Percentiles rank a stretch among this genome's conserved stretches.
Evolutionary conservation across 2,113 vertebrate species (phyloP).

Genomic region (Edolisoma coerulescens): DNA sequence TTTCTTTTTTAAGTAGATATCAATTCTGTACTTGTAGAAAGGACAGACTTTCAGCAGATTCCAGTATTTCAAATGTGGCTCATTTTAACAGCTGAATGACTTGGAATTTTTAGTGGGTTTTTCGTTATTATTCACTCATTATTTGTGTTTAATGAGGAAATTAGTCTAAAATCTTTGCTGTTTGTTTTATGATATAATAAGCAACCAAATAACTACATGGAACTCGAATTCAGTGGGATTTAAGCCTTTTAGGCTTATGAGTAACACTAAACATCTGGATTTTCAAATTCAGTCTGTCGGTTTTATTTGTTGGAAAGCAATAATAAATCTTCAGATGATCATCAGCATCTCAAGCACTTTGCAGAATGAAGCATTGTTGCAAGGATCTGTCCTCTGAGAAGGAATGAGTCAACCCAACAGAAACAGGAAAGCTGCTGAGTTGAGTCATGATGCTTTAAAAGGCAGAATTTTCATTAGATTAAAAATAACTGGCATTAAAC

Average conservation of each 20-base stretch:
- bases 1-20: neutral
- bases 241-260: neutral
- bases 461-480: neutral
- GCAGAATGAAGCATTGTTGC: neutral
- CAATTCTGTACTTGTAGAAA: neutral
- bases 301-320: neutral
- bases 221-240: neutral
- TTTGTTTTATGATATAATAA: neutral
- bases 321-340: neutral
- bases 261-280: neutral
- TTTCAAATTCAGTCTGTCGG: fast-evolving
- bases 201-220: neutral
- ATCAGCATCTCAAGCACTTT: neutral
- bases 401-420: neutral
- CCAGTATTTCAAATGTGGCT: neutral
- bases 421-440: neutral
- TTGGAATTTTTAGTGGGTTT: neutral
- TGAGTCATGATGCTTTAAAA: neutral
- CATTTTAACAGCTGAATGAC: neutral
- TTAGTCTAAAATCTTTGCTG: neutral
- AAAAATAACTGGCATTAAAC: neutral
- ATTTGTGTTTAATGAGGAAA: neutral
- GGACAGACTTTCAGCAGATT: neutral
- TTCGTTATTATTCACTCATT: neutral
- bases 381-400: neutral